A percentile compares a stretch with the other conserved stretches of the same genome.
phyloP scores from a whole-genome alignment of 2,888 invertebrate species.

The Xestia xanthographa region DNA sequence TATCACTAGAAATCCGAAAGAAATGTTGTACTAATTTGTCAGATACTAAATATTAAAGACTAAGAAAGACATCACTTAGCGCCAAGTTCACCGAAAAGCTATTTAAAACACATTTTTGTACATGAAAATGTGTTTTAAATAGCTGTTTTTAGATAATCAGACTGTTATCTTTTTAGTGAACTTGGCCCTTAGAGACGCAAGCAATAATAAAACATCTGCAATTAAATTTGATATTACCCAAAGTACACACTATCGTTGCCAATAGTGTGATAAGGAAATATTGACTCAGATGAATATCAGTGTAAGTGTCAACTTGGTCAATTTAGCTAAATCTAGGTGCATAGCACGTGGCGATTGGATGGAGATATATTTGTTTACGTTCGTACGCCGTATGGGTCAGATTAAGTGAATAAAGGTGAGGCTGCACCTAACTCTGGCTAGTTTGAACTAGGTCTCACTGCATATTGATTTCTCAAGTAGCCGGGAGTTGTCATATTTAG shows the following conservation, averaged over 20 bases:
- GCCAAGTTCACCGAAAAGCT: too few species aligned
- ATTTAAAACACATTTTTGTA: too few species aligned
- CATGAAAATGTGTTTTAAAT: too few species aligned
- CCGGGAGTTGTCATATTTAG: constrained; percentile 8
- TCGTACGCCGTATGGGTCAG: neutral
- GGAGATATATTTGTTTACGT: constrained; percentile 27
- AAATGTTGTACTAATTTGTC: neutral
- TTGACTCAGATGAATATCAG: constrained; percentile 2
- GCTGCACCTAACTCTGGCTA: constrained; percentile 11
- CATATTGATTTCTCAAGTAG: constrained; percentile 17
- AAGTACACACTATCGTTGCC: neutral
- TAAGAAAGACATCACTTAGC: too few species aligned
- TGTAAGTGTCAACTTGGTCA: constrained; percentile 8
- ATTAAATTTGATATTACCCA: neutral
- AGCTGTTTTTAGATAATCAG: too few species aligned
- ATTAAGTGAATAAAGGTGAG: constrained; percentile 24
- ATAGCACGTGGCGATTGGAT: constrained; percentile 11
- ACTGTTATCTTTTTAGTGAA: too few species aligned
- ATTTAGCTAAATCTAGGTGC: constrained; percentile 21
- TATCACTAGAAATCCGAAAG: neutral
- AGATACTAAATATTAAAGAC: neutral
- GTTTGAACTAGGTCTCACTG: constrained; percentile 22
- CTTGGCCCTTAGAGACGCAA: too few species aligned
- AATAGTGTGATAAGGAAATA: constrained; percentile 9
- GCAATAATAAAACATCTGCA: neutral